Evolutionary conservation across 1,140 invertebrate genomes (phyloP), one percentile per base, ranked within the genome.

Genomic region (Halyomorpha halys): DNA sequence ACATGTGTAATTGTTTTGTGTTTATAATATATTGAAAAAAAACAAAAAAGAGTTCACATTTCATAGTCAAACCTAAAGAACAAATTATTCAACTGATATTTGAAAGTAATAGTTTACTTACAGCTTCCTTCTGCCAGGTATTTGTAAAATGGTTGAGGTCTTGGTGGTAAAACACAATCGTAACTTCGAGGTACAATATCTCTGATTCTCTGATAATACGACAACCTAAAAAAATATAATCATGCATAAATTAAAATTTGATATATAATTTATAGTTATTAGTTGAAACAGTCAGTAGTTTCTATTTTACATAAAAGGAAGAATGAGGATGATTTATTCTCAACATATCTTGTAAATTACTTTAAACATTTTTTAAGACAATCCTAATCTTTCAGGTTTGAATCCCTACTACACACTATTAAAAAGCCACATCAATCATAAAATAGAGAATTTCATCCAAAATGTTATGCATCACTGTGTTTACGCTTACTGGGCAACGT

Each of bases 101-200:
- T 47, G 14, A 3, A 13, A 49, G 11, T 18, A 11, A 47, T 47
- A 16, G 5, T 21, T 19, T 25, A 79, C 82, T 82, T 78, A 90
- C 88, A 85, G 70, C 86, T 86, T 63, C 85, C 86, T 73, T 90
- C 88, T 70, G 83, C 82, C 11, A 85, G 80, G 72, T 90, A 92
- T 76, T 92, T 93, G 73, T 89, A 92, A 66, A 85, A 83, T 6
- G 89, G 85, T 70, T 87, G 86, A 1, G 88, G 82, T 73, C 82
- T 81, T 13, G 81, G 74, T 19, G 96, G 97, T 64, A 97, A 81
- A 44, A 97, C 81, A 39, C 83, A 78, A n/a, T 82, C 81, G 76
- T 97, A 96, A 16, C 83, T 80, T 71, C 89, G 86, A 30, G 96
- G 94, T 71, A 97, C 84, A 77, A 96, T 91, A 65, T 97, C 93